A percentile compares a stretch with the other conserved stretches of the same genome.
These are phyloP conservation scores for Drosophila melanosoma DNA, from an alignment of 2,888 invertebrate genomes.

Conservation along the genomic window DNA sequence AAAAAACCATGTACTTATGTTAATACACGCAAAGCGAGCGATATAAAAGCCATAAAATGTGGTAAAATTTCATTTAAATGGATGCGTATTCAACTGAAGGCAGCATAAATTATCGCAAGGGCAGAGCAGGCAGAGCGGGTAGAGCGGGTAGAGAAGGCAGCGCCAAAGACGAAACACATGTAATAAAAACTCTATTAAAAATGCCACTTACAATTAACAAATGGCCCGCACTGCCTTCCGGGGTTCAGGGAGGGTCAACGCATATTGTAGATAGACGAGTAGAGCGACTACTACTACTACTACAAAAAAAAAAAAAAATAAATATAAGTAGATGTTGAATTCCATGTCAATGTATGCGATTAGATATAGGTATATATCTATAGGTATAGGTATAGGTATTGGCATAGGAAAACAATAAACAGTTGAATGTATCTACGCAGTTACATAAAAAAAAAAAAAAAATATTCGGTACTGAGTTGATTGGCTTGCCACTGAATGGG, in stretches of 20 bases:
- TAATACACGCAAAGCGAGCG: slow-evolving; percentile 48
- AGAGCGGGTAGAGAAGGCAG: slow-evolving; percentile 3
- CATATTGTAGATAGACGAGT: slow-evolving; percentile 27
- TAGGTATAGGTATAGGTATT: slow-evolving; percentile 21
- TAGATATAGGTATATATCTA: slow-evolving; percentile 6
- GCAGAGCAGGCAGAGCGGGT: neutral
- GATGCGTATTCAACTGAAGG: slow-evolving; percentile 47
- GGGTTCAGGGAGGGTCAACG: slow-evolving; percentile 53
- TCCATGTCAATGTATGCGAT: neutral
- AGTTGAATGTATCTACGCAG: slow-evolving; percentile 69
- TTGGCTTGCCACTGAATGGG: slow-evolving; percentile 60
- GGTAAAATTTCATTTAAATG: slow-evolving; percentile 64
- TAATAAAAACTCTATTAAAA: slow-evolving; percentile 68
- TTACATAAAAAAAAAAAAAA: slow-evolving; percentile 44
- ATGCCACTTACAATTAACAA: slow-evolving; percentile 76
- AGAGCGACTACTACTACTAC: slow-evolving; percentile 9
- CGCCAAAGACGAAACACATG: slow-evolving; percentile 36
- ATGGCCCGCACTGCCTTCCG: slow-evolving; percentile 49
- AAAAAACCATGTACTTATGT: slow-evolving; percentile 34
- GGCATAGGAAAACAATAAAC: slow-evolving; percentile 15
- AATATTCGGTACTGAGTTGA: slow-evolving; percentile 56
- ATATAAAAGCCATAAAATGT: slow-evolving; percentile 63
- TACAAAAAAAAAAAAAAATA: slow-evolving; percentile 20
- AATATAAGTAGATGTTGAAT: slow-evolving; percentile 6
- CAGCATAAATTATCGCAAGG: slow-evolving; percentile 63